Conservation (phyloP, 1,140 invertebrate genomes). For the Aphelenchoides fujianensis region DNA sequence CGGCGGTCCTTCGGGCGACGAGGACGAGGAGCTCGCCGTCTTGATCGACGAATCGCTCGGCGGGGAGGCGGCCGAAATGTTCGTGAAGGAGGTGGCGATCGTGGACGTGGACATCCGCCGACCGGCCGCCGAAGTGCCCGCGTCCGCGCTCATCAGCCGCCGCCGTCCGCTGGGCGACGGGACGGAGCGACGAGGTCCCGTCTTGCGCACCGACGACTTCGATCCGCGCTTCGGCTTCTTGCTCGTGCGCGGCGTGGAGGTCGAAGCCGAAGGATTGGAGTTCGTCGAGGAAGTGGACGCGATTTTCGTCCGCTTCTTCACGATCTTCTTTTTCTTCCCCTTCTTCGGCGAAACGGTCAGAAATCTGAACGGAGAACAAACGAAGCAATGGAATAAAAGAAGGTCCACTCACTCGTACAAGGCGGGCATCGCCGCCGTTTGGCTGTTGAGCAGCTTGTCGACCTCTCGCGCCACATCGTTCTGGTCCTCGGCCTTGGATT, state of each 20-base stretch:
- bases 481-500: slow-evolving; percentile 29
- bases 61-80: not conserved
- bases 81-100: not conserved
- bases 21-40: not conserved
- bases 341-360: slow-evolving; percentile 5
- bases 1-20: not conserved
- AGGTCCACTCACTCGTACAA: slow-evolving; percentile 1
- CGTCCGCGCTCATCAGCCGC: not conserved
- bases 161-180: not conserved
- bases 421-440: not conserved
- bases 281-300: not conserved
- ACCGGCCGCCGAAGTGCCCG: not conserved
- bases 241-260: not conserved
- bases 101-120: not conserved
- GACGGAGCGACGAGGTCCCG: no score
- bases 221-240: not conserved
- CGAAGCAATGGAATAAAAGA: slow-evolving; percentile 22
- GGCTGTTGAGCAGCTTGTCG: slow-evolving; percentile 27
- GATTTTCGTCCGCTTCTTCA: slow-evolving; percentile 20
- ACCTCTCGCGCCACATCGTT: slow-evolving; percentile 32
- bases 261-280: not conserved
- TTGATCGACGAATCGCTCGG: not conserved
- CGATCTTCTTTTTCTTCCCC: slow-evolving; percentile 22
- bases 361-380: not conserved
- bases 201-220: not conserved